Evolutionary conservation across 2,888 invertebrate species (phyloP).

Genomic region (Nudaria mundana): DNA sequence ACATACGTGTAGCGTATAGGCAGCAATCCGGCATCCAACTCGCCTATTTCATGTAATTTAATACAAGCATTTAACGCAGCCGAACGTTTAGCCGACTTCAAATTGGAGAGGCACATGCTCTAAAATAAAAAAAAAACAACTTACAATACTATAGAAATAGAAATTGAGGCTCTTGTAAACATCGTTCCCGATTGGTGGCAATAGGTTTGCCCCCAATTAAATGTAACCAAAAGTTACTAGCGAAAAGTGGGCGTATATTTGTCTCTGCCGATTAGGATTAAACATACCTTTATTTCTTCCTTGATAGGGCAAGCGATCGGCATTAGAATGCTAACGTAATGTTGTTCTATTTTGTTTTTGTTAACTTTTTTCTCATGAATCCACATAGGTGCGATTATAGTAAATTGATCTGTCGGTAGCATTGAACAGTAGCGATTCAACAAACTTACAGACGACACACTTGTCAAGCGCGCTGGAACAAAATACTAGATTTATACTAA

Average conservation of each 20-base stretch:
- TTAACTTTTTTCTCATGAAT: conserved; percentile 40
- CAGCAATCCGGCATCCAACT: conserved; percentile 83
- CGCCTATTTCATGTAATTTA: conserved; percentile 85
- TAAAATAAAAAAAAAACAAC: conserved; percentile 40
- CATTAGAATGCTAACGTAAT: conserved; percentile 82
- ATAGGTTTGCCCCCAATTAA: no score
- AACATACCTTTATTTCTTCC: conserved; percentile 83
- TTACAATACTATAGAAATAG: no score
- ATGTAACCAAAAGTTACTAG: no score
- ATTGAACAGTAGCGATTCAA: conserved; percentile 90
- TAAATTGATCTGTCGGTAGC: conserved; percentile 91
- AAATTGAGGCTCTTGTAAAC: no score
- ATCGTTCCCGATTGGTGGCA: no score
- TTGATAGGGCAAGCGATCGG: conserved; percentile 90
- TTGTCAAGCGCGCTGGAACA: conserved; percentile 70
- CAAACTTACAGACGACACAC: conserved; percentile 83
- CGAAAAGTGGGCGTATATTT: no score
- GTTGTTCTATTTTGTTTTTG: neutral
- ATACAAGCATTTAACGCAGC: conserved; percentile 90
- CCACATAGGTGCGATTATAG: conserved; percentile 72
- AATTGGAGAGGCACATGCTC: conserved; percentile 80
- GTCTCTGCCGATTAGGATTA: no score
- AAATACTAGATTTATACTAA: no score
- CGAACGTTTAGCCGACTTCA: conserved; percentile 88
- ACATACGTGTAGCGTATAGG: conserved; percentile 78